Base-by-base conservation (phyloP, 2,113 vertebrate genomes). In the Pollachius pollachius region DNA sequence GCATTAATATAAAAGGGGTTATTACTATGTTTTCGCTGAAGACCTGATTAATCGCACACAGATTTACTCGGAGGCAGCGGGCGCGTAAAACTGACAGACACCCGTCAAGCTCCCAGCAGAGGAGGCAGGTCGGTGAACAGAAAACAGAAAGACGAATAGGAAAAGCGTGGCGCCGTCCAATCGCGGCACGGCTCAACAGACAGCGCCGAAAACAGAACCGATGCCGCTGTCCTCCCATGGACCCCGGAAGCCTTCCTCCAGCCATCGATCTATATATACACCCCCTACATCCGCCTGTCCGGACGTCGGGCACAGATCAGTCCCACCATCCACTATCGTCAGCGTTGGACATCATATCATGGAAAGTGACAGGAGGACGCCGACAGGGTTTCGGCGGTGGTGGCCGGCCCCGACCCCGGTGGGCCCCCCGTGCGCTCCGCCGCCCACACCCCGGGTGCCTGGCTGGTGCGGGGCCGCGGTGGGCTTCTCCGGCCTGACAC, bases 21-120 rank as follows among this genome's bases (percentile, higher is more conserved):
- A 90, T 90, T 90, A 89, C 91, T 89, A 92, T 89, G 87, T 90
- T 90, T 90, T 84, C 89, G 89, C 90, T 85, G 87, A 84, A 87
- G 83, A 88, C 77, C 85, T 87, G 88, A 90, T 91, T 89, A 88
- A 90, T 90, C 86, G 83, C 80, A 83, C 80, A 67, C 41, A 79
- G 86, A 87, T 89, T 89, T 90, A 87, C 83, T 87, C 75, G 61
- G 79, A 78, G 84, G 82, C 80, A 71, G 77, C 76, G 69, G 78
- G 23, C 21, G 79, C 70, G 70, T 72, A n/a, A 27, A 27, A 27
- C 74, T 78, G 77, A 87, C 83, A 76, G 76, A 71, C 79, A 79
- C 68, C 74, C 78, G 74, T 87, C 86, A 82, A 72, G 68, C 79
- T 80, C 81, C 77, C 48, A 81, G 81, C 74, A 75, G 71, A 73